Evolutionary conservation across 1,140 invertebrate species (phyloP).

Genomic region (Oncopeltus fasciatus): DNA sequence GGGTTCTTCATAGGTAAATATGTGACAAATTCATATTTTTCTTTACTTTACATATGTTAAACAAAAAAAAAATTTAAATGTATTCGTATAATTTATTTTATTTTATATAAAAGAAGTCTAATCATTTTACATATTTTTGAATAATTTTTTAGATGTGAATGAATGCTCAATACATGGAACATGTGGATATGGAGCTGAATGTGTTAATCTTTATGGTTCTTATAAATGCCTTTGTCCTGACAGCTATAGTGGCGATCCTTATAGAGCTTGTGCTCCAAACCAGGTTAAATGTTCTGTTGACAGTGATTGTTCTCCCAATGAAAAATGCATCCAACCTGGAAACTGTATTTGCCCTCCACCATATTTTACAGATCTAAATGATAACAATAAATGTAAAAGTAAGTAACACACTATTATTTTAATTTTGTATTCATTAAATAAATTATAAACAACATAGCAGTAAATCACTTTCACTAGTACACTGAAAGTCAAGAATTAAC

Average conservation of each 20-base stretch:
- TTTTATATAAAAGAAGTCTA: too few relatives aligned
- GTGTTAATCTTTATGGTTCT: slow-evolving; percentile 62
- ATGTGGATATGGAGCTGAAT: slow-evolving; percentile 74
- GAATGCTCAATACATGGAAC: slow-evolving; percentile 63
- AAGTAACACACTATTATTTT: slow-evolving; percentile 22
- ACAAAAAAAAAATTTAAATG: too few relatives aligned
- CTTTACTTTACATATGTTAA: too few relatives aligned
- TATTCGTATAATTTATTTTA: too few relatives aligned
- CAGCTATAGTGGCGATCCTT: slow-evolving; percentile 48
- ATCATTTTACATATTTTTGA: too few relatives aligned
- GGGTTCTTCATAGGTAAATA: too few relatives aligned
- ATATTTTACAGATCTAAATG: slow-evolving; percentile 63
- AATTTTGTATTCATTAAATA: too few relatives aligned
- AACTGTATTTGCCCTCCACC: slow-evolving; percentile 79
- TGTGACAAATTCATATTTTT: too few relatives aligned
- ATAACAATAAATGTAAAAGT: slow-evolving; percentile 74
- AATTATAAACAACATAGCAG: too few relatives aligned
- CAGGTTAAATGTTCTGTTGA: slow-evolving; percentile 67
- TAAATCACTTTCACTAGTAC: too few relatives aligned
- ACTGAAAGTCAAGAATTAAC: too few relatives aligned
- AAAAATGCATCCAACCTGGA: slow-evolving; percentile 79
- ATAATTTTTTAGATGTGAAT: slow-evolving; percentile 45
- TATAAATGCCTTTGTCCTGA: slow-evolving; percentile 67
- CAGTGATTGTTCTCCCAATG: slow-evolving; percentile 67
- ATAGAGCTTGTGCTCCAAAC: slow-evolving; percentile 55